Base-by-base conservation (phyloP, 2,888 invertebrate genomes). In the Cenopis cana region DNA sequence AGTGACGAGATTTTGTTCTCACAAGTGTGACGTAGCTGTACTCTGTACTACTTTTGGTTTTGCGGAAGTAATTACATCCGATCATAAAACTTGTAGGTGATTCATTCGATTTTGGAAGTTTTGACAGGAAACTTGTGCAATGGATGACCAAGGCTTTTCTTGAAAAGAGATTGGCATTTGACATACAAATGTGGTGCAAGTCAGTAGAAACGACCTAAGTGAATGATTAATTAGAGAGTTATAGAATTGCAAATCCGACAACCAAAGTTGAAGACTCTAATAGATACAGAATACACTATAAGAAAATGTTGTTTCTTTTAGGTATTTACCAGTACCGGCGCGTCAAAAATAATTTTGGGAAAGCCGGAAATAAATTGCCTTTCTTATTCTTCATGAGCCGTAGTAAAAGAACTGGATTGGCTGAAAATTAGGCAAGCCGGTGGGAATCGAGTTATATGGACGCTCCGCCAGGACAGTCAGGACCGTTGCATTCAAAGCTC, bases 31-130 rank as follows among this genome's bases (percentile, higher is more conserved):
- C 41, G 41, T 46, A 46, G 46, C 14, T 46, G 46, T 46, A 46
- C 46, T n/a, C 14, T 46, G 46, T 46, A 46, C 46, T n/a, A 46
- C n/a, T 14, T 46, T 46, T n/a, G n/a, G n/a, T 46, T 46, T 14
- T 55, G n/a, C 55, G 55, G 55, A 57, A 18, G 41, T 60, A 17
- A 60, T 60, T 17, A 46, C 60, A 24, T 29, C 17, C 20, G 29
- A 60, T 46, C 29, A 18, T 60, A 60, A 3, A 60, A n/a, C n/a
- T 46, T 46, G 46, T 29, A 14, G 0, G 11, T 60, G 60, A 46
- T 14, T 46, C 60, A 56, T 17, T 14, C 17, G 56, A 17, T 24
- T 60, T 11, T 46, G 18, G 46, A 46, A 60, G 24, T 11, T 5
- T 24, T 60, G 24, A n/a, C n/a, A 12, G 46, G 24, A 9, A 59